phyloP scores from a whole-genome alignment of 2,797 vertebrate genomes.

The Alca torda region DNA sequence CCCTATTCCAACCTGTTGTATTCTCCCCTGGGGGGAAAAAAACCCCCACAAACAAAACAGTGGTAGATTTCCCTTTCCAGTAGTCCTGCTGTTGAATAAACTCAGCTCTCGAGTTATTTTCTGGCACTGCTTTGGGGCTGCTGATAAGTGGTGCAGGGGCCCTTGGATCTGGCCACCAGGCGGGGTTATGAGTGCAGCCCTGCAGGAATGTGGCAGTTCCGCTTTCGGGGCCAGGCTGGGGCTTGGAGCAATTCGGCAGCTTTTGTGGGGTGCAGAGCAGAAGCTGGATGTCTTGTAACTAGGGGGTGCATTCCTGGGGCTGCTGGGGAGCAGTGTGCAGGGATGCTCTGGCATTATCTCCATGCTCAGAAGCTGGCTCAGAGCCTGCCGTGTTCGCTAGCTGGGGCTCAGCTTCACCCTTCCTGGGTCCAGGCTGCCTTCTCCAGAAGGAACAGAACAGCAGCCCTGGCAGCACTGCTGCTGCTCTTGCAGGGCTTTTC shows the following conservation, averaged over 20 bases:
- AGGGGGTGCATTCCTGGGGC: accelerated
- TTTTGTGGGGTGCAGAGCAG: not conserved
- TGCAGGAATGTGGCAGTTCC: not conserved
- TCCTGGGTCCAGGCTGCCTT: not conserved
- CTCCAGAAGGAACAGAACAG: not conserved
- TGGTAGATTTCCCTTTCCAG: not conserved
- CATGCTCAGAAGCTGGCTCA: accelerated
- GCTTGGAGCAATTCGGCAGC: not conserved
- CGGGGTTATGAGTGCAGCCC: not conserved
- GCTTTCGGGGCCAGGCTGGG: not conserved
- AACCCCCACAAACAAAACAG: not conserved
- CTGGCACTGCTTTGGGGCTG: not conserved
- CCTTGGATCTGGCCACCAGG: not conserved
- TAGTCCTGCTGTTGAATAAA: not conserved
- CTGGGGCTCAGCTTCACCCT: not conserved
- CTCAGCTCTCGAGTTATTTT: not conserved
- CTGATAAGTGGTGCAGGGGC: accelerated
- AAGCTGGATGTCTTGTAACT: not conserved
- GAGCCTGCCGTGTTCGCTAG: not conserved
- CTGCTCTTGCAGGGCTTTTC: not conserved
- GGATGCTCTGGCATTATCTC: not conserved
- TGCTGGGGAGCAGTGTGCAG: accelerated
- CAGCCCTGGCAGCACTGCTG: not conserved
- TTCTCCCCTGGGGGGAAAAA: not conserved
- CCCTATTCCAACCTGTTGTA: not conserved